Conservation (phyloP, 2,888 invertebrate genomes). For the Hirtodrosophila histrioides region DNA sequence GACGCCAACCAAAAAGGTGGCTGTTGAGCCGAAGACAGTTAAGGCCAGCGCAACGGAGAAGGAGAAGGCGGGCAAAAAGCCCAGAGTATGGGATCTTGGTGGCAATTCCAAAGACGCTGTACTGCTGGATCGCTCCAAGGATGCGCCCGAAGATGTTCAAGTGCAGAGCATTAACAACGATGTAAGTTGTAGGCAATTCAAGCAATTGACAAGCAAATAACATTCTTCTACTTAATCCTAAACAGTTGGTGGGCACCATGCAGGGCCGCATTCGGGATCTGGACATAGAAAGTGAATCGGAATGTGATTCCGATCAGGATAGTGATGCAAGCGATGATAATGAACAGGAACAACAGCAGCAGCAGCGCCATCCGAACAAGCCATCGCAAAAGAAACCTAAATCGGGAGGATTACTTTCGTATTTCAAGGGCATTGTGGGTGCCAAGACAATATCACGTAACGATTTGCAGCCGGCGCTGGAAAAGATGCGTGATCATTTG, state of each 20-base stretch:
- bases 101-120: conserved; percentile 91
- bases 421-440: conserved; percentile 94
- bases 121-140: conserved; percentile 92
- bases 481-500: conserved; percentile 97
- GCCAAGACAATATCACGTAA: conserved; percentile 92
- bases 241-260: conserved; percentile 92
- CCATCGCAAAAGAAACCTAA: conserved; percentile 25
- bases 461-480: conserved; percentile 93
- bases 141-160: conserved; percentile 88
- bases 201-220: no score
- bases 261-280: conserved; percentile 92
- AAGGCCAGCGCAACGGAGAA: conserved; percentile 45
- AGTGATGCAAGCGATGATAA: conserved; percentile 72
- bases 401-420: conserved; percentile 88
- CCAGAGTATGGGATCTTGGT: conserved; percentile 94
- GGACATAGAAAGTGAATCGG: conserved; percentile 91
- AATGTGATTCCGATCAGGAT: conserved; percentile 86
- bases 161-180: conserved; percentile 73
- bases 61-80: conserved; percentile 93
- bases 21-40: conserved; percentile 83
- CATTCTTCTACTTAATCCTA: conserved; percentile 30
- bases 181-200: conserved; percentile 44
- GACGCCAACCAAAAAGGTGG: conserved; percentile 86
- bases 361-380: conserved; percentile 6
- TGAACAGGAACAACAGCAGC: conserved; percentile 77